Conservation (phyloP, 2,888 invertebrate genomes). For the Callimorpha dominula region DNA sequence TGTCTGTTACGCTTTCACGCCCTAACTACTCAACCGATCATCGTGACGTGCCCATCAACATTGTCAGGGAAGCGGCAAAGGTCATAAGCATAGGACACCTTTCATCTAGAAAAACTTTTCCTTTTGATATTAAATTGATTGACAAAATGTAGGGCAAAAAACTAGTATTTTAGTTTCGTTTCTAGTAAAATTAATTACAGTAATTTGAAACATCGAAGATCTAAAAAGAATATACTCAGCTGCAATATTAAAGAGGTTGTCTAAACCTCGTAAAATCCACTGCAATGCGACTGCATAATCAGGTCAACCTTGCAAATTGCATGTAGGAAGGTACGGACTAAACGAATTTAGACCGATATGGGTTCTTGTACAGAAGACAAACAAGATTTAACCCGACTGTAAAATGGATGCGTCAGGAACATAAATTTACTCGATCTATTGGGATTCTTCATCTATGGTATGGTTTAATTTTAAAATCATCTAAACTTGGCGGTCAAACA, state of each 20-base stretch:
- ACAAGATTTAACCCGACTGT: constrained; percentile 37
- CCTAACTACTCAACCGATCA: background rate
- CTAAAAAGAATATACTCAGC: background rate
- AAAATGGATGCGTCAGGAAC: background rate
- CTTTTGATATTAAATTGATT: background rate
- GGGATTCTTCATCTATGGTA: background rate
- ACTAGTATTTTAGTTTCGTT: background rate
- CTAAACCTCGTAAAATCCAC: constrained; percentile 51
- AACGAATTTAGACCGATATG: constrained; percentile 42
- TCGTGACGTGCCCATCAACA: constrained; percentile 7
- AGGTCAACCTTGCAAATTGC: constrained; percentile 51
- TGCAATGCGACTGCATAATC: constrained; percentile 63
- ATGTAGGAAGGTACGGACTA: constrained; percentile 31
- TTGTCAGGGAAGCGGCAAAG: background rate
- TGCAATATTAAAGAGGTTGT: constrained; percentile 36
- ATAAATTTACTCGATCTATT: background rate
- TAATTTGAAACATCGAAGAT: constrained; percentile 9
- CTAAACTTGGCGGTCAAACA: background rate
- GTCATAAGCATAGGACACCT: background rate
- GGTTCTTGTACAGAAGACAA: constrained; percentile 44
- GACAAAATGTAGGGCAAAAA: background rate
- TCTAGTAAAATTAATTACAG: background rate
- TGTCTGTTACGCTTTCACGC: background rate
- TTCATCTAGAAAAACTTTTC: background rate
- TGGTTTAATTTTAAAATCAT: background rate